phyloP scores from a whole-genome alignment of 2,797 vertebrate genomes.

The Alectoris magna region DNA sequence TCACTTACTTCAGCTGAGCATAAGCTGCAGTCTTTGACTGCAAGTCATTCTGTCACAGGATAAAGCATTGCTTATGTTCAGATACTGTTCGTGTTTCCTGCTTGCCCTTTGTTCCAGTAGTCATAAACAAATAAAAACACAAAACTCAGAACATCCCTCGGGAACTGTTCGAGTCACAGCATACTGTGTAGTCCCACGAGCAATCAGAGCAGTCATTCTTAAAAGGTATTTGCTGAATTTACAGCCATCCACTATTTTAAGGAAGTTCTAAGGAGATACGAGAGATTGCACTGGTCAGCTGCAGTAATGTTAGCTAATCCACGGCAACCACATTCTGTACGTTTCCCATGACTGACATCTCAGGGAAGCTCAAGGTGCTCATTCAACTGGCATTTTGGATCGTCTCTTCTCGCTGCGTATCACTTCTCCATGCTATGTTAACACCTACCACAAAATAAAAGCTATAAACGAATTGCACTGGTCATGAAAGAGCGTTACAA shows the following conservation, averaged over 20 bases:
- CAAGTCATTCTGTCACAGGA: neutral
- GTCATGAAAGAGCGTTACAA: neutral
- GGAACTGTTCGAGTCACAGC: neutral
- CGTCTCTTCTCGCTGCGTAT: neutral
- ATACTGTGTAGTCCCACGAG: accelerated
- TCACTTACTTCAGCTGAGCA: neutral
- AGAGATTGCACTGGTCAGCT: neutral
- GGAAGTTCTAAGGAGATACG: neutral
- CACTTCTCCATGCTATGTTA: neutral
- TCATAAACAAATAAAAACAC: neutral
- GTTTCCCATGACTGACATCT: neutral
- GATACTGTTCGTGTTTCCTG: neutral
- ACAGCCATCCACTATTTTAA: neutral
- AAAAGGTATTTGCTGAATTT: neutral
- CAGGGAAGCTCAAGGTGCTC: neutral
- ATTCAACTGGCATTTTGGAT: neutral
- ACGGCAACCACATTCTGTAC: neutral
- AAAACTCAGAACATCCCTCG: neutral
- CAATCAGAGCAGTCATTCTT: neutral
- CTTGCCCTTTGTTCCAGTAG: neutral
- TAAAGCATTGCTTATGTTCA: neutral
- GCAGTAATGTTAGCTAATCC: neutral
- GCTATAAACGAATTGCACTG: neutral
- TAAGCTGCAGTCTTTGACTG: neutral
- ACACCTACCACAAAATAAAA: neutral